A percentile compares a stretch with the other conserved stretches of the same genome.
Conservation (phyloP, 2,888 invertebrate genomes). For the Polia nebulosa region DNA sequence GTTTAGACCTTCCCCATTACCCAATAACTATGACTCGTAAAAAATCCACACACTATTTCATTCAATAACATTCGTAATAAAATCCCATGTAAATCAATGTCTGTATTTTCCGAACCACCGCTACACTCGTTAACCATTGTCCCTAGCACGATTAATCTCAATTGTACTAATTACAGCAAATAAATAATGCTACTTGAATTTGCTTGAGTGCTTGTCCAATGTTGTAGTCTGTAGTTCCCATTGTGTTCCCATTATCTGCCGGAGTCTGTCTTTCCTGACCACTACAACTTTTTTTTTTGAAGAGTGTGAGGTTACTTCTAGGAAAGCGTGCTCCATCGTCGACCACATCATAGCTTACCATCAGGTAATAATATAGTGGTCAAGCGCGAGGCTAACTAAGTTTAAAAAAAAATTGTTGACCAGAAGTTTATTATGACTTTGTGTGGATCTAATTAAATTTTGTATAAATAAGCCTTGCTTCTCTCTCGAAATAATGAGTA, state of each 20-base stretch:
- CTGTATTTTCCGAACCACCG: conserved; percentile 25
- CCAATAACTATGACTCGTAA: not conserved
- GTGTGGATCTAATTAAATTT: no score
- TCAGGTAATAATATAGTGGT: no score
- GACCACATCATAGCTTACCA: no score
- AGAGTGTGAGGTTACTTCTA: no score
- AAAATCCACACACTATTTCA: not conserved
- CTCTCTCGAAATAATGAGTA: no score
- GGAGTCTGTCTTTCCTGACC: no score
- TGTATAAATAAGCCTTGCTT: no score
- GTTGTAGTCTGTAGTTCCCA: not conserved
- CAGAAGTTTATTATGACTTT: not conserved
- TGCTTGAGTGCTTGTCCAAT: conserved; percentile 8
- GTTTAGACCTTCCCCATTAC: no score
- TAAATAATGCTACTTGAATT: conserved; percentile 40
- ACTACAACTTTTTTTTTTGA: no score
- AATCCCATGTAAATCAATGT: conserved; percentile 33
- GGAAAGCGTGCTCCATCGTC: no score
- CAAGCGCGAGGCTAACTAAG: no score
- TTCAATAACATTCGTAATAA: not conserved
- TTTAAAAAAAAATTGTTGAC: not conserved
- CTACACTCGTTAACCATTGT: conserved; percentile 7
- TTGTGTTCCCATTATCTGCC: not conserved
- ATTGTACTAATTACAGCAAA: conserved; percentile 46
- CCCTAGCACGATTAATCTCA: conserved; percentile 36